These are phyloP conservation scores for Magallana angulata DNA, from an alignment of 1,140 invertebrate genomes.

Conservation along the genomic window DNA sequence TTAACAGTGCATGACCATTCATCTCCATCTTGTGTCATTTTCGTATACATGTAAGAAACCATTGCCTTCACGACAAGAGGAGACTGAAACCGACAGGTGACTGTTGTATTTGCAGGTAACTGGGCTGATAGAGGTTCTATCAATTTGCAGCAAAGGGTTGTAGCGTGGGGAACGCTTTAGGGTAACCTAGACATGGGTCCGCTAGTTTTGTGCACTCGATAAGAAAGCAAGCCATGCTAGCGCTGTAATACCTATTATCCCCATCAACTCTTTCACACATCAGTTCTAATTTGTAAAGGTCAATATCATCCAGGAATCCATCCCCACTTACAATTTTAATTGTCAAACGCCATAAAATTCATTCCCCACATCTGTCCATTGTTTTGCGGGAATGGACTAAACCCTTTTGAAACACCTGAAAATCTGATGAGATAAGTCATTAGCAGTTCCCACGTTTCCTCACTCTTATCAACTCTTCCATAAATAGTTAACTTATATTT, in stretches of 20 bases:
- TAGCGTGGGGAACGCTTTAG: neutral
- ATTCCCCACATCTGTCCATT: constrained; percentile 6
- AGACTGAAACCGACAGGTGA: neutral
- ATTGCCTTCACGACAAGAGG: neutral
- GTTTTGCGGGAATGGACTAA: neutral
- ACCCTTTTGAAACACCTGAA: neutral
- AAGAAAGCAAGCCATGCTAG: neutral
- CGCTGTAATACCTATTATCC: neutral
- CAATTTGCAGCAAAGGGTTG: neutral
- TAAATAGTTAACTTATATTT: neutral
- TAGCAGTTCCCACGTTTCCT: neutral
- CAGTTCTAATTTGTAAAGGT: neutral
- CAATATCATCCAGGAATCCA: neutral
- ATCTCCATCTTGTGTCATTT: constrained; percentile 9
- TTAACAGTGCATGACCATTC: neutral
- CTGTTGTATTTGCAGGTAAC: neutral
- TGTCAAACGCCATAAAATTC: neutral
- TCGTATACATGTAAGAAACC: neutral
- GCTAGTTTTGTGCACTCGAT: neutral
- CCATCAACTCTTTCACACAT: neutral
- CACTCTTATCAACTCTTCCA: neutral
- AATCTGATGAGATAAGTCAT: neutral
- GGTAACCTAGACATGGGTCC: neutral
- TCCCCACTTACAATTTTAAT: neutral
- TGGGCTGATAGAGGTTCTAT: neutral